Percentiles rank a stretch among this genome's conserved stretches.
These are phyloP conservation scores for Tetrao urogallus DNA, from an alignment of 2,113 vertebrate species.

Conservation along the genomic window DNA sequence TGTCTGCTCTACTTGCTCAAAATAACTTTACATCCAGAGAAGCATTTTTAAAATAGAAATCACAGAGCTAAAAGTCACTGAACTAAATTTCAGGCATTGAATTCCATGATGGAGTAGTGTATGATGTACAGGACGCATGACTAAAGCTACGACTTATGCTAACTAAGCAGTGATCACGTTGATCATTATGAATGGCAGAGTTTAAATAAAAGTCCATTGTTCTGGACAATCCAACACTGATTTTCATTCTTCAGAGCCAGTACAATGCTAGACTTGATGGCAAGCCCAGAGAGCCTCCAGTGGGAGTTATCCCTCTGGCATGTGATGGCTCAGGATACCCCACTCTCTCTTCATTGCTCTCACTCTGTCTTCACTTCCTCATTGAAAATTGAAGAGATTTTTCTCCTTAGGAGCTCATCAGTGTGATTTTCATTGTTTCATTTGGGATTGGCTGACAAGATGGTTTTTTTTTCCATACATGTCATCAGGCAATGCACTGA, in stretches of 20 bases:
- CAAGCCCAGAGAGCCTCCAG: not conserved
- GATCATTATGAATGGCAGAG: not conserved
- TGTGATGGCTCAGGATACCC: not conserved
- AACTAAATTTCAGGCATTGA: not conserved
- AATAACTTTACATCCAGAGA: not conserved
- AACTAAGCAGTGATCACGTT: not conserved
- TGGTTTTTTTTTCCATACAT: not conserved
- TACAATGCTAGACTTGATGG: not conserved
- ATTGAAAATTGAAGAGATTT: not conserved
- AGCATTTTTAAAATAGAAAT: not conserved
- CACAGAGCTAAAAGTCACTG: not conserved
- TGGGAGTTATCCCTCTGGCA: not conserved
- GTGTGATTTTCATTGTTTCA: not conserved
- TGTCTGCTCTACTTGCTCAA: not conserved
- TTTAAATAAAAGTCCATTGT: not conserved
- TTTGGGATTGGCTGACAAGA: not conserved
- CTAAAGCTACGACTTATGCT: not conserved
- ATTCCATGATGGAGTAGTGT: not conserved
- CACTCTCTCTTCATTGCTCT: not conserved
- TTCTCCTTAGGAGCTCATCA: not conserved
- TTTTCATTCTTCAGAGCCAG: not conserved
- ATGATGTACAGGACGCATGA: not conserved
- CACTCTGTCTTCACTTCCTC: not conserved
- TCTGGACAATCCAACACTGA: not conserved
- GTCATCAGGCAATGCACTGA: not conserved